Evolutionary conservation across 2,888 invertebrate species (phyloP).

Genomic region (Bembecia ichneumoniformis): DNA sequence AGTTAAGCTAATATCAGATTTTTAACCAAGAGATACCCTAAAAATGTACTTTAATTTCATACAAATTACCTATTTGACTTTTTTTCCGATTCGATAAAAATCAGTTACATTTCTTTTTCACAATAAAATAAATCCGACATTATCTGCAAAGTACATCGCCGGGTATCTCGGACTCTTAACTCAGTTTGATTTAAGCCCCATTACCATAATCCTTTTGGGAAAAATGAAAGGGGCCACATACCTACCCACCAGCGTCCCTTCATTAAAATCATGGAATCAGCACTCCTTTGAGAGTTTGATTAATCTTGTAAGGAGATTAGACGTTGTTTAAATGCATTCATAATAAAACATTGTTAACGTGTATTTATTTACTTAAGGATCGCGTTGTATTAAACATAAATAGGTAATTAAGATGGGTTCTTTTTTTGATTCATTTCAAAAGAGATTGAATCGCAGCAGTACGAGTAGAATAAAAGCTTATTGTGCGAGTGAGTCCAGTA

Average conservation of each 20-base stretch:
- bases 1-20: no score
- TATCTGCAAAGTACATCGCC: constrained; percentile 4
- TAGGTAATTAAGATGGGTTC: no score
- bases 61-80: no score
- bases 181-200: constrained; percentile 24
- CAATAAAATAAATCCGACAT: constrained; percentile 1
- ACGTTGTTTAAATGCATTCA: not conserved
- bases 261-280: constrained; percentile 36
- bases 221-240: constrained; percentile 37
- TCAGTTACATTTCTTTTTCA: not conserved
- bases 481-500: no score
- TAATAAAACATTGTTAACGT: not conserved
- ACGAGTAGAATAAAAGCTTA: no score
- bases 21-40: no score
- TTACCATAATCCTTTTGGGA: constrained; percentile 43
- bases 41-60: no score
- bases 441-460: no score
- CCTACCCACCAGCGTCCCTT: constrained; percentile 22
- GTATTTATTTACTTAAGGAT: not conserved
- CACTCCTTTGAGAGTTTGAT: constrained; percentile 26
- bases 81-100: no score
- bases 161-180: not conserved
- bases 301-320: not conserved
- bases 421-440: no score
- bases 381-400: no score